Percentiles rank a stretch among this genome's conserved stretches.
These are phyloP conservation scores for Nibea albiflora DNA, from an alignment of 2,113 vertebrate species.

Conservation along the genomic window DNA sequence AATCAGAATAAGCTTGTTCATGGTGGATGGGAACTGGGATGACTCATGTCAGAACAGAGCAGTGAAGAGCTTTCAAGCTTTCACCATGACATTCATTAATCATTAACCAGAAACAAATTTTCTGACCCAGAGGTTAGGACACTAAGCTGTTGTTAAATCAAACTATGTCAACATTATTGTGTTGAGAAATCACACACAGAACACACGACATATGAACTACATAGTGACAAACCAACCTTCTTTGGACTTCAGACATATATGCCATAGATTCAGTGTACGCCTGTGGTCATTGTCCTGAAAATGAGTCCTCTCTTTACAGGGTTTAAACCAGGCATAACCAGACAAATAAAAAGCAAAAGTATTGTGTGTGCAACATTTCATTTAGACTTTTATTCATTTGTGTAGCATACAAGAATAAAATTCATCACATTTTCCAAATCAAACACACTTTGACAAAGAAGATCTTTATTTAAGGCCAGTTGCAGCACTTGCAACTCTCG, in stretches of 20 bases:
- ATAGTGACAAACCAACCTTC: background rate
- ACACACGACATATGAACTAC: background rate
- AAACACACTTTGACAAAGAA: background rate
- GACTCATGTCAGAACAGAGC: background rate
- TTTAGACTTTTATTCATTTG: background rate
- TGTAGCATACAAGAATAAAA: background rate
- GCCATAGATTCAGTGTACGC: background rate
- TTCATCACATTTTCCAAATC: background rate
- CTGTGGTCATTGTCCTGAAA: background rate
- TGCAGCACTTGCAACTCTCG: constrained; percentile 68
- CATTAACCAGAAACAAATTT: constrained; percentile 42
- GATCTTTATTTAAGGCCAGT: constrained; percentile 58
- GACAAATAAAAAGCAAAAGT: background rate
- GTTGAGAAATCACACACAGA: background rate
- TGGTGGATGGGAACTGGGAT: constrained; percentile 4
- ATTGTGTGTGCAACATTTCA: background rate
- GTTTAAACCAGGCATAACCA: background rate
- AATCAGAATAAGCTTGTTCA: constrained; percentile 53
- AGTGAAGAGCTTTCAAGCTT: background rate
- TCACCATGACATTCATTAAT: constrained; percentile 51
- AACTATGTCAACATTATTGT: background rate
- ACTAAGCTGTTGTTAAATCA: constrained; percentile 9
- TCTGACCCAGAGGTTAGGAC: background rate
- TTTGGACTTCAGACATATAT: background rate
- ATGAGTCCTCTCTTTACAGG: background rate